These are phyloP conservation scores for Mastomys coucha DNA, from an alignment of 2,113 vertebrate genomes.

Conservation along the genomic window DNA sequence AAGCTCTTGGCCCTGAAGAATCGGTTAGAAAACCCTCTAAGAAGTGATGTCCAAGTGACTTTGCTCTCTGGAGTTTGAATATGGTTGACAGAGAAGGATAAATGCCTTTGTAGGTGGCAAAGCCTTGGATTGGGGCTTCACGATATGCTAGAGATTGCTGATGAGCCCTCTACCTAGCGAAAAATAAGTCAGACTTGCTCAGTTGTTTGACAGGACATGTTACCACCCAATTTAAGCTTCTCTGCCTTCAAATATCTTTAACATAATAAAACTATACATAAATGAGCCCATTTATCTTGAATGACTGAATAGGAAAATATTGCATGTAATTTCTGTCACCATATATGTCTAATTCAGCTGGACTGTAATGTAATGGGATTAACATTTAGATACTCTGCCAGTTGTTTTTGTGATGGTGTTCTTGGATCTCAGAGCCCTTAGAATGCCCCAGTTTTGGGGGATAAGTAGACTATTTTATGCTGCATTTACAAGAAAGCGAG, in stretches of 20 bases:
- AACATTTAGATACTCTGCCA: neutral
- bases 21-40: too few species aligned
- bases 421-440: neutral
- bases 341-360: neutral
- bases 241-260: conserved; percentile 45
- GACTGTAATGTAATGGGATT: neutral
- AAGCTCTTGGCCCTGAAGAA: neutral
- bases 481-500: neutral
- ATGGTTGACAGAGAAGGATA: neutral
- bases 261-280: conserved; percentile 23
- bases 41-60: neutral
- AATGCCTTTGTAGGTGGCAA: neutral
- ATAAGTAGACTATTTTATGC: neutral
- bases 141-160: neutral
- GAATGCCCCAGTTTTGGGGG: neutral
- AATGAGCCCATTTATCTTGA: conserved; percentile 27
- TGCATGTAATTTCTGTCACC: neutral
- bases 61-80: neutral
- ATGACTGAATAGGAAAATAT: neutral
- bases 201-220: conserved; percentile 35
- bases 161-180: neutral
- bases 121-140: neutral
- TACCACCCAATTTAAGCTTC: conserved; percentile 42
- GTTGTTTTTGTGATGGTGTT: neutral
- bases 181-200: conserved; percentile 38